Percentiles rank a stretch among this genome's conserved stretches.
Evolutionary conservation across 2,888 invertebrate species (phyloP).

Genomic region (Penaeus monodon): DNA sequence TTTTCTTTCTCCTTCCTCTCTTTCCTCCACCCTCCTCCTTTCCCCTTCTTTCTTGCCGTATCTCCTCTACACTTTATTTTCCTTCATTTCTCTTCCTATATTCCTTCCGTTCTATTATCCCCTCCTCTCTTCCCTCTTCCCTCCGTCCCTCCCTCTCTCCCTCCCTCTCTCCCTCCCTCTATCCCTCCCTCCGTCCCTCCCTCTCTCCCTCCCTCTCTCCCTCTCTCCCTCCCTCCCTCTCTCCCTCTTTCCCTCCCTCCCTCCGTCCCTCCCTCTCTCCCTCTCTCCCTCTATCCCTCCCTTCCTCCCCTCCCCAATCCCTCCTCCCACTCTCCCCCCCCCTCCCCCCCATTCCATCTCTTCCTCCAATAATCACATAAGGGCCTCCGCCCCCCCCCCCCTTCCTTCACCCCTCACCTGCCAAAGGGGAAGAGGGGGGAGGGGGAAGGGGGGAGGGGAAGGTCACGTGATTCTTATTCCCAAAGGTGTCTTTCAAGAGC

Average conservation of each 20-base stretch:
- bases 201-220: background rate
- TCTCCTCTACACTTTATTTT: too few relatives aligned
- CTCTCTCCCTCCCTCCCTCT: background rate
- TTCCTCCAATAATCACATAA: too few relatives aligned
- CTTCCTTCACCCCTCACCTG: background rate
- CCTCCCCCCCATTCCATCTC: background rate
- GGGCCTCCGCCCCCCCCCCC: background rate
- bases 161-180: too few relatives aligned
- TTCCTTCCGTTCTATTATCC: too few relatives aligned
- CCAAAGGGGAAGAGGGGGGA: background rate
- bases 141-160: too few relatives aligned
- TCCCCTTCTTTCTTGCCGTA: too few relatives aligned
- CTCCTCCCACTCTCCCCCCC: background rate
- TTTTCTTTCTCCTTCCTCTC: background rate
- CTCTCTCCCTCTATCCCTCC: too few relatives aligned
- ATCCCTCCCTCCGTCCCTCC: background rate
- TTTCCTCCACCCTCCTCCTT: background rate
- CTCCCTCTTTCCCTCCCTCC: background rate
- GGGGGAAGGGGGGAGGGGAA: background rate
- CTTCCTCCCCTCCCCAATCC: background rate
- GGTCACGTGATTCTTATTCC: background rate
- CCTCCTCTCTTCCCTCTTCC: background rate
- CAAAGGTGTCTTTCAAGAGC: too few relatives aligned
- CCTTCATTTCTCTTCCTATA: too few relatives aligned
- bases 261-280: background rate